These are phyloP conservation scores for Strongylocentrotus purpuratus DNA, from an alignment of 35 echinoderm and acorn worm genomes.

Conservation along the genomic window DNA sequence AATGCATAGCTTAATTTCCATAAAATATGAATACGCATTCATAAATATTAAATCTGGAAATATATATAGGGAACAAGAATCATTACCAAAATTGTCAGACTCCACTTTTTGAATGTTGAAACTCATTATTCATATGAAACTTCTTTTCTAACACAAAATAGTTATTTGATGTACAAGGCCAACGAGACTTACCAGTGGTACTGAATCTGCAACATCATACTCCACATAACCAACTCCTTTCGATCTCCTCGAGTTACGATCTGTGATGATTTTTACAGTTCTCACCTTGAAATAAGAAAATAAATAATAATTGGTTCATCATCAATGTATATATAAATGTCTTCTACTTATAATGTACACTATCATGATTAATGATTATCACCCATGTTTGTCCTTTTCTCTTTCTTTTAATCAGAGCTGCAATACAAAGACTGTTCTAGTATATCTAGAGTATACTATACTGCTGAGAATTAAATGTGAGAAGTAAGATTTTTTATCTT, in stretches of 20 bases:
- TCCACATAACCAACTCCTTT: slow-evolving; percentile 97
- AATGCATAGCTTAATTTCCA: too few species aligned
- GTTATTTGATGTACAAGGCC: too few species aligned
- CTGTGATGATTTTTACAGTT: slow-evolving; percentile 93
- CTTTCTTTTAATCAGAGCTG: too few species aligned
- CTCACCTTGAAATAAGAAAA: slow-evolving; percentile 72
- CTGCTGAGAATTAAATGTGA: too few species aligned
- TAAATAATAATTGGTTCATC: not conserved
- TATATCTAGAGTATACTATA: too few species aligned
- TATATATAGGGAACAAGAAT: too few species aligned
- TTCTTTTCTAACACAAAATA: too few species aligned
- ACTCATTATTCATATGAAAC: too few species aligned
- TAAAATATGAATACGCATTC: too few species aligned
- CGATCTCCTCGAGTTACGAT: slow-evolving; percentile 93
- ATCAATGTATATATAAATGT: not conserved
- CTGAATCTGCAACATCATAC: slow-evolving; percentile 68
- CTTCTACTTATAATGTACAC: not conserved
- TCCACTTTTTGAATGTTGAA: too few species aligned
- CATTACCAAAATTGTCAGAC: too few species aligned
- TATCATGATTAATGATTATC: not conserved
- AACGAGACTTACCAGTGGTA: slow-evolving; percentile 81
- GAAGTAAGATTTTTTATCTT: slow-evolving; percentile 60
- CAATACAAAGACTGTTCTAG: slow-evolving; percentile 95
- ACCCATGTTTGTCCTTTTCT: not conserved
- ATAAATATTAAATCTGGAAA: too few species aligned